These are phyloP conservation scores for Heterochromis multidens DNA, from an alignment of 2,113 vertebrate genomes.

Conservation along the genomic window DNA sequence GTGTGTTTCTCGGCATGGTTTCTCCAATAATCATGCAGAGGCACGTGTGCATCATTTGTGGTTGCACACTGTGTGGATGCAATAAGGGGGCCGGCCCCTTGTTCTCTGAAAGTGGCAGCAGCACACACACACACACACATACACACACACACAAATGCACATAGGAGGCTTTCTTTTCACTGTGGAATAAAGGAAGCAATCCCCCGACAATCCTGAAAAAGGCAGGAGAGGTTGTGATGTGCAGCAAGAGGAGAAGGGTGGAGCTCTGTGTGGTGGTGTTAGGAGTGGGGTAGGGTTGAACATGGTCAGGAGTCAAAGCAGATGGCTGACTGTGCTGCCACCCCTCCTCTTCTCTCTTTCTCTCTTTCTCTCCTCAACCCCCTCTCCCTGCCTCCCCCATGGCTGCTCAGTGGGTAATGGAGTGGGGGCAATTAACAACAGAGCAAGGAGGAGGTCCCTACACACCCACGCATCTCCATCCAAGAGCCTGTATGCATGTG, in stretches of 20 bases:
- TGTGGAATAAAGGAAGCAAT: constrained; percentile 25
- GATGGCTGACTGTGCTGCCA: constrained; percentile 75
- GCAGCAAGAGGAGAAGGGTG: not conserved
- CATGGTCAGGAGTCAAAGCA: constrained; percentile 82
- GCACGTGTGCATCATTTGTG: constrained; percentile 2
- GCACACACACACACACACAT: not conserved
- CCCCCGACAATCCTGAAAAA: constrained; percentile 26
- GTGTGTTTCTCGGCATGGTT: not conserved
- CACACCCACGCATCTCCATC: not conserved
- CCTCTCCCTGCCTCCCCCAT: constrained; percentile 9
- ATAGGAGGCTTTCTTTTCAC: constrained; percentile 18
- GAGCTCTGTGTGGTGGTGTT: not conserved
- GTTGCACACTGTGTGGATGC: constrained; percentile 4
- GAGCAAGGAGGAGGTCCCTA: constrained; percentile 21
- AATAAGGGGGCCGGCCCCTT: not conserved
- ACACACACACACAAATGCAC: not conserved
- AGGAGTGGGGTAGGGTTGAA: constrained; percentile 38
- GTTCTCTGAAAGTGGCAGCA: not conserved
- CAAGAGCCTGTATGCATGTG: constrained; percentile 20
- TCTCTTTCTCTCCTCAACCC: constrained; percentile 11
- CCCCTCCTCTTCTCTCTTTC: constrained; percentile 38
- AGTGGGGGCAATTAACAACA: constrained; percentile 65
- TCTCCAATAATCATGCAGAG: not conserved
- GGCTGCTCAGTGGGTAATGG: constrained; percentile 56
- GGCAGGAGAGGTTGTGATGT: constrained; percentile 21